Conservation (phyloP, 2,888 invertebrate genomes). For the Chironomus riparius region DNA sequence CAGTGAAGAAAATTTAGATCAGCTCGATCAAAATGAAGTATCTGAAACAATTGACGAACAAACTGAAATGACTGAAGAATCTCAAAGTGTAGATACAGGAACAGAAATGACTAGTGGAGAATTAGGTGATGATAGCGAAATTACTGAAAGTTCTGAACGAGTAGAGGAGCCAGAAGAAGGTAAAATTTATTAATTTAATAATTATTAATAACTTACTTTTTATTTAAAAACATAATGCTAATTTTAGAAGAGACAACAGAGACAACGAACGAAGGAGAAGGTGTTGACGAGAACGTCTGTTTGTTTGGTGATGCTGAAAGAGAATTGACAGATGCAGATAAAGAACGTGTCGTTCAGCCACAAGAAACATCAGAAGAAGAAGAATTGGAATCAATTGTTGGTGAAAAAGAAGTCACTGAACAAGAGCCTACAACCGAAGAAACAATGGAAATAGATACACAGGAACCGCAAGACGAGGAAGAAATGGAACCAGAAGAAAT, state of each 20-base stretch:
- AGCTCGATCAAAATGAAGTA: conserved; percentile 28
- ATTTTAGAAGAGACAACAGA: neutral
- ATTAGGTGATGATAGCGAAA: neutral
- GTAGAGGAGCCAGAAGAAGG: neutral
- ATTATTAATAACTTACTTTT: too few species aligned
- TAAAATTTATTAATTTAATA: neutral
- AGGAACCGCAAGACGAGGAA: conserved; percentile 19
- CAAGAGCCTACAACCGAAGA: conserved; percentile 24
- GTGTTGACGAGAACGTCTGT: conserved; percentile 59
- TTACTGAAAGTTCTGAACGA: neutral
- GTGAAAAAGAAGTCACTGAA: conserved; percentile 7
- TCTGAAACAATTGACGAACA: conserved; percentile 31
- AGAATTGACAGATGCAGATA: conserved; percentile 58
- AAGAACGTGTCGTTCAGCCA: conserved; percentile 47
- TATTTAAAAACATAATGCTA: neutral
- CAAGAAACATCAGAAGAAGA: conserved; percentile 40
- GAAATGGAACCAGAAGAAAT: conserved; percentile 29
- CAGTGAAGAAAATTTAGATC: conserved; percentile 27
- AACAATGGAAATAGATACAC: conserved; percentile 27
- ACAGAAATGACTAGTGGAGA: neutral
- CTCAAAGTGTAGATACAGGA: neutral
- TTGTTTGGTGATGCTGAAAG: conserved; percentile 60
- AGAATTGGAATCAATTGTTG: conserved; percentile 28
- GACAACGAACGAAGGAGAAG: conserved; percentile 38
- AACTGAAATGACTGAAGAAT: conserved; percentile 34